These are phyloP conservation scores for Lordiphosa mommai DNA, from an alignment of 1,140 invertebrate species.

Conservation along the genomic window DNA sequence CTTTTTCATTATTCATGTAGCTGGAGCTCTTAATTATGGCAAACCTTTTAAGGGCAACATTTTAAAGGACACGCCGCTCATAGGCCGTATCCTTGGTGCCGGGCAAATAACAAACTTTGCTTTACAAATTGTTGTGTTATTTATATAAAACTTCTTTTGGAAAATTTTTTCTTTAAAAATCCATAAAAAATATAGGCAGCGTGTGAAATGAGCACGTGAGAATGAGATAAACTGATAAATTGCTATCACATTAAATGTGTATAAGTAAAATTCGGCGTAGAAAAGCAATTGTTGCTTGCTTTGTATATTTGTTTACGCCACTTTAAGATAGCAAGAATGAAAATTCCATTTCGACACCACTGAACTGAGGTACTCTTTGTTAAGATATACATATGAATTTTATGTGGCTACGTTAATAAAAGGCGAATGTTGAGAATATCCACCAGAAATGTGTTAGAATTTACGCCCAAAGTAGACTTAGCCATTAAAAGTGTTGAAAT, in stretches of 20 bases:
- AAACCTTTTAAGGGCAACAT: slow-evolving; percentile 4
- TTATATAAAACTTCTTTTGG: not conserved
- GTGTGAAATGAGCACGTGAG: slow-evolving; percentile 4
- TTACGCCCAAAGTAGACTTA: no score
- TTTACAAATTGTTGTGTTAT: not conserved
- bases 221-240: slow-evolving; percentile 8
- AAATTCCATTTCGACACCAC: not conserved
- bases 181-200: slow-evolving; percentile 8
- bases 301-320: slow-evolving; percentile 22
- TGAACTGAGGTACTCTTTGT: not conserved
- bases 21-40: slow-evolving; percentile 35
- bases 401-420: no score
- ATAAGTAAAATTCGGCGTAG: slow-evolving; percentile 24
- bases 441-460: no score
- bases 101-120: not conserved
- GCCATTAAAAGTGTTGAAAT: no score
- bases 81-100: slow-evolving; percentile 6
- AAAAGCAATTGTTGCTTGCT: slow-evolving; percentile 9
- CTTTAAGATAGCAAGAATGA: slow-evolving; percentile 6
- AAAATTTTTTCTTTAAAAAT: slow-evolving; percentile 9
- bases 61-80: slow-evolving; percentile 24
- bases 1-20: slow-evolving; percentile 51
- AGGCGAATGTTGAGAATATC: not conserved
- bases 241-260: slow-evolving; percentile 1
- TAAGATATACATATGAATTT: not conserved